Evolutionary conservation across 2,888 invertebrate species (phyloP), one percentile per base, ranked within the genome.

Genomic region (Tortricodes alternella): DNA sequence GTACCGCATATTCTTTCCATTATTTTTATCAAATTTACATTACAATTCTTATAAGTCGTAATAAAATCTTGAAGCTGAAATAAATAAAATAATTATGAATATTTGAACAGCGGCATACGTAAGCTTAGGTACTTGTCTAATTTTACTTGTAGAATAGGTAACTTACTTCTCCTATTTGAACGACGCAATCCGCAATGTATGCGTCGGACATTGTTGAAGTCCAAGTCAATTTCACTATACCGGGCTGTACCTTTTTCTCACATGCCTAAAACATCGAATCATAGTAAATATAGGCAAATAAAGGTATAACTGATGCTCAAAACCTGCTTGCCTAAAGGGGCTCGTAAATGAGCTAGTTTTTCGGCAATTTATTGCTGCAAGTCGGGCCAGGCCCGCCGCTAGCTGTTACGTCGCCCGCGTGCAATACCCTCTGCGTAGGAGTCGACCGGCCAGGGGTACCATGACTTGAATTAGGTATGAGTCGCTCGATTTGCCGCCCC

Each of bases 21-120:
- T 62, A 93, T 92, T 73, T 92, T 92, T 0, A 94, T 92, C 59
- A 96, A 92, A 72, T 94, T 94, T 3, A 92, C 68, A 79, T 97
- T 97, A 59, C 95, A 95, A 27, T 92, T 93, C 84, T 98, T 97
- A 77, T 97, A 98, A 11, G 95, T 94, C 55, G 96, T 95, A 4
- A 97, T 89, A 66, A 95, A 95, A 59, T 94, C 93, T 91, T 96
- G 95, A 27, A 96, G 83, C 93, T 94, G 70, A 50, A 86, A 88
- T 57, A 15, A 46, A 52, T 49, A 23, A 29, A 50, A 44, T 21
- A 34, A 19, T 41, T 23, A 2, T 15, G 18, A 48, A 9, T 11
- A 41, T 9, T 11, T 23, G 23, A 27, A 9, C 1, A n/a, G 9
- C 6, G 7, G n/a, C 18, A n/a, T n/a, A n/a, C n/a, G n/a, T n/a